These are phyloP conservation scores for Sitodiplosis mosellana DNA, from an alignment of 1,140 invertebrate species.

Conservation along the genomic window DNA sequence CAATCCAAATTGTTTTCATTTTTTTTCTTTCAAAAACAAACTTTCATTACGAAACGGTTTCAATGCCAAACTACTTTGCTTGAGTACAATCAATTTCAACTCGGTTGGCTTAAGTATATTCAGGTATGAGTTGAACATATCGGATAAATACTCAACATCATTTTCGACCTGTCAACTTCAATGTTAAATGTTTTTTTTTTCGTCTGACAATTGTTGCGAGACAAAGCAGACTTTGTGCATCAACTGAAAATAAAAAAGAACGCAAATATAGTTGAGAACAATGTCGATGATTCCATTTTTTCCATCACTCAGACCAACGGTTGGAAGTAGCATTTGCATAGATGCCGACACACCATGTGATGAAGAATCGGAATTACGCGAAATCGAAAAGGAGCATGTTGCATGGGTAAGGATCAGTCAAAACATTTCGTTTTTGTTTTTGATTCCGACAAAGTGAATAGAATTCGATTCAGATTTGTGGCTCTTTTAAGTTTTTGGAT, in stretches of 20 bases:
- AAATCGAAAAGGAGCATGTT: slow-evolving; percentile 19
- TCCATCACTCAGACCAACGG: slow-evolving; percentile 16
- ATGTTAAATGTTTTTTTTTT: too few species aligned
- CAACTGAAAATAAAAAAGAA: too few species aligned
- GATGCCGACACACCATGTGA: slow-evolving; percentile 11
- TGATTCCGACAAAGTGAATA: neutral
- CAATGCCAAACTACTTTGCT: neutral
- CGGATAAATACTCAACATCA: too few species aligned
- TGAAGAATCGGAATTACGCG: slow-evolving; percentile 17
- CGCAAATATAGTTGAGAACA: neutral
- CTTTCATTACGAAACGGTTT: neutral
- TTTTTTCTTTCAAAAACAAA: neutral
- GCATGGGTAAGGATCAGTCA: slow-evolving; percentile 13
- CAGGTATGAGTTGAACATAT: too few species aligned
- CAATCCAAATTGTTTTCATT: neutral
- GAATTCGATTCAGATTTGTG: too few species aligned
- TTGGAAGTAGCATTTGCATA: slow-evolving; percentile 20
- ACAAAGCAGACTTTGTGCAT: too few species aligned
- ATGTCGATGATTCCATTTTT: slow-evolving; percentile 24
- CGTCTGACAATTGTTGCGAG: too few species aligned
- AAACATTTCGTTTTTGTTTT: neutral
- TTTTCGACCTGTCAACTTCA: too few species aligned
- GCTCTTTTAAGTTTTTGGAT: too few species aligned
- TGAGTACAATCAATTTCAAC: too few species aligned
- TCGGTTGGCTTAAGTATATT: too few species aligned